Evolutionary conservation across 2,888 invertebrate species (phyloP).

Genomic region (Scaptomyza parva): DNA sequence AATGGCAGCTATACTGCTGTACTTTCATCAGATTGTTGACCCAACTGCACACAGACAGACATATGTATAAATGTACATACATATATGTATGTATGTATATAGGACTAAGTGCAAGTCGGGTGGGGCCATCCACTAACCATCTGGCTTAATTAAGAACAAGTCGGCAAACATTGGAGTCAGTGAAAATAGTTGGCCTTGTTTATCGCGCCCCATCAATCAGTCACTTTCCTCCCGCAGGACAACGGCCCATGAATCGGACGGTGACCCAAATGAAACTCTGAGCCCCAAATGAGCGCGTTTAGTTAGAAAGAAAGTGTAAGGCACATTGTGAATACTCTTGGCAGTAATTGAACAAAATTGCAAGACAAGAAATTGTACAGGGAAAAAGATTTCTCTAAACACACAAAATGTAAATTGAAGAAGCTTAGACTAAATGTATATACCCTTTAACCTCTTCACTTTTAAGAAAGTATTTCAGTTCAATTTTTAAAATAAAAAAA

Average conservation of each 20-base stretch:
- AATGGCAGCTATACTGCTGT: conserved; percentile 57
- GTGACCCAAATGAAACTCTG: conserved; percentile 47
- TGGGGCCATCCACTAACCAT: conserved; percentile 47
- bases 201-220: conserved; percentile 71
- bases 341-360: neutral
- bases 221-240: conserved; percentile 71
- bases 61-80: neutral
- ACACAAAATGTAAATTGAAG: no score
- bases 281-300: conserved; percentile 44
- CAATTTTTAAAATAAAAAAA: no score
- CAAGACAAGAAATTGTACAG: no score
- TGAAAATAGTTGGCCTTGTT: conserved; percentile 77
- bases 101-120: conserved; percentile 17
- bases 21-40: conserved; percentile 61
- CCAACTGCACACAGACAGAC: conserved; percentile 33
- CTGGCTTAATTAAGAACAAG: conserved; percentile 79
- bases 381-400: no score
- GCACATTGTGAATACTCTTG: conserved; percentile 16
- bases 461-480: neutral
- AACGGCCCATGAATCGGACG: conserved; percentile 26
- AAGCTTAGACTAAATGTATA: no score
- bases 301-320: neutral
- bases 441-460: no score
- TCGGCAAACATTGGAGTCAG: conserved; percentile 66
- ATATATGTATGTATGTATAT: neutral